Conservation (phyloP, 2,888 invertebrate species). For the Drosophila algonquin region DNA sequence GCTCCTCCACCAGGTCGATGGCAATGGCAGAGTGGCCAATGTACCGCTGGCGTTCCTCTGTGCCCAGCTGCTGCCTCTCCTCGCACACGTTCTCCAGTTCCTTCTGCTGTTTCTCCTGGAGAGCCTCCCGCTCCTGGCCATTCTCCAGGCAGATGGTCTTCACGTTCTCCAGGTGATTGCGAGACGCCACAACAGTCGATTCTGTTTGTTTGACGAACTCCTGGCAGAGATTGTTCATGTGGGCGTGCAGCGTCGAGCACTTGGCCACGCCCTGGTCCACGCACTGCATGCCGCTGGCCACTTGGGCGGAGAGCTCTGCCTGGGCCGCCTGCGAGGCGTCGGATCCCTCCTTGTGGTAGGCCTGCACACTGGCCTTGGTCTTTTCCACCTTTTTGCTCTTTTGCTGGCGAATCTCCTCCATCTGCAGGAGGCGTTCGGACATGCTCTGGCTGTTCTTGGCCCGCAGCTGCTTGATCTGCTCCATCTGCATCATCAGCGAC, state of each 20-base stretch:
- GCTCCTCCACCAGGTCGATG: constrained; percentile 75
- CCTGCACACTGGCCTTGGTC: constrained; percentile 30
- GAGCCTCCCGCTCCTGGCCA: constrained; percentile 38
- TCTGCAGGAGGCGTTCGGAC: constrained; percentile 65
- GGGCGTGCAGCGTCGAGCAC: constrained; percentile 62
- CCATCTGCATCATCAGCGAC: constrained; percentile 81
- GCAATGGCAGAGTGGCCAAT: constrained; percentile 74
- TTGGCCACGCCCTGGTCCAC: constrained; percentile 64
- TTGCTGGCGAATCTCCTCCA: constrained; percentile 52
- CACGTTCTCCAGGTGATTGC: constrained; percentile 41
- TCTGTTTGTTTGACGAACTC: constrained; percentile 57
- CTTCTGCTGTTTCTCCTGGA: constrained; percentile 26
- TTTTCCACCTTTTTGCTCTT: constrained; percentile 37
- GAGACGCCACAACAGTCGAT: constrained; percentile 34
- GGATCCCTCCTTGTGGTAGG: constrained; percentile 41
- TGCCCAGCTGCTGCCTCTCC: constrained; percentile 49
- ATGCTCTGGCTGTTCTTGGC: constrained; percentile 75
- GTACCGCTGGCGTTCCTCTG: constrained; percentile 58
- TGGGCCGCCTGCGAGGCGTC: constrained; percentile 45
- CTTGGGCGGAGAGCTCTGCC: constrained; percentile 46
- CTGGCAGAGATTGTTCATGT: constrained; percentile 61
- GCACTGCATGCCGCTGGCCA: constrained; percentile 45
- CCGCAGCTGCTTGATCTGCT: constrained; percentile 82
- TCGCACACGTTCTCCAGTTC: constrained; percentile 23
- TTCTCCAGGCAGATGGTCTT: constrained; percentile 41